Evolutionary conservation across 2,888 invertebrate genomes (phyloP).

Genomic region (Melanophora roralis): DNA sequence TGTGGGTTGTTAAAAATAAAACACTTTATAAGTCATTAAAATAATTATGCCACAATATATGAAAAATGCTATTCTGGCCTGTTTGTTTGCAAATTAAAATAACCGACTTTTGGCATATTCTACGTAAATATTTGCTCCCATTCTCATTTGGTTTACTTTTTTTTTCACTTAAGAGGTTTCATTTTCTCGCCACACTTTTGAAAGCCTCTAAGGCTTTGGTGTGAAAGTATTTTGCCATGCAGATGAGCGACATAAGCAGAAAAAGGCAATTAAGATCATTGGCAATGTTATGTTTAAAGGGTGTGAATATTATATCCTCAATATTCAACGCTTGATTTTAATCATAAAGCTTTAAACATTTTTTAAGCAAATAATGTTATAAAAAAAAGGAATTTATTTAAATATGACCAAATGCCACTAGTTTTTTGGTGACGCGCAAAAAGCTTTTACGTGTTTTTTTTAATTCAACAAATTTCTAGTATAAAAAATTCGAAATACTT

Average conservation of each 20-base stretch:
- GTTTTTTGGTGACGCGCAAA: too few relatives aligned
- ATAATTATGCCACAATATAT: constrained; percentile 41
- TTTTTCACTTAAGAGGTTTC: too few relatives aligned
- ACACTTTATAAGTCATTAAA: constrained; percentile 60
- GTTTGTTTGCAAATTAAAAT: neutral
- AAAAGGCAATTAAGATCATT: constrained; percentile 32
- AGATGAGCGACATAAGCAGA: too few relatives aligned
- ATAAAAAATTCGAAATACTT: too few relatives aligned
- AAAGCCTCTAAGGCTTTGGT: neutral
- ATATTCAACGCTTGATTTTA: neutral
- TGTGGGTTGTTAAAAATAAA: constrained; percentile 8
- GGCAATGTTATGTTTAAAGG: constrained; percentile 22
- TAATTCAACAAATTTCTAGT: too few relatives aligned
- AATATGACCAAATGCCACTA: constrained; percentile 38
- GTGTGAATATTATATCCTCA: neutral
- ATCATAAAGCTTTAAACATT: neutral
- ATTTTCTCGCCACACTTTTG: neutral
- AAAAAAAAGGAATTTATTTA: neutral
- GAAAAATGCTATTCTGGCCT: neutral
- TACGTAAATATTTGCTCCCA: neutral
- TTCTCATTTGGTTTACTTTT: neutral
- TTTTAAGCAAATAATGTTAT: too few relatives aligned
- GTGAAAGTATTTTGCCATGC: neutral
- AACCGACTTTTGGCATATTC: neutral
- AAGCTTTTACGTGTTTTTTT: too few relatives aligned